Base-by-base conservation (phyloP, 1,140 invertebrate genomes). In the Drosophila subpulchrella region DNA sequence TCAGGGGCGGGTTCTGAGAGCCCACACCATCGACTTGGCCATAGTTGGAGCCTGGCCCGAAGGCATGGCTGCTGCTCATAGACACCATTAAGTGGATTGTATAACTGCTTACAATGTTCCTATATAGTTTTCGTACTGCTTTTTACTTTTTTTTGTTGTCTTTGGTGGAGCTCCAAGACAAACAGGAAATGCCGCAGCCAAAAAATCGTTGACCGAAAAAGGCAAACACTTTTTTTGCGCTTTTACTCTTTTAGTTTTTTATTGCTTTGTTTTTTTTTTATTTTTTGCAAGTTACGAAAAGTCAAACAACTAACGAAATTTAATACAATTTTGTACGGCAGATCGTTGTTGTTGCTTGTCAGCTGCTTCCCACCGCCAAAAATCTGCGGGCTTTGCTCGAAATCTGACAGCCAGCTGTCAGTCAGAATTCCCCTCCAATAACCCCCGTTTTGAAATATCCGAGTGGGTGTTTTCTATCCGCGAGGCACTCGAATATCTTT, bases 221-320 rank as follows among this genome's bases (percentile, higher is more conserved):
- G 83, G 83, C 84, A 73, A 83, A 66, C 75, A 62, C 56, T 68
- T 71, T 78, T 57, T 57, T 61, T 80, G 71, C 39, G 42, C 51
- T 71, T 44, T 71, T 62, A 54, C 47, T 72, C 47, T 50, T 36
- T 48, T 57, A 53, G 60, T 58, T 61, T 61, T 55, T 67, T 32
- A 17, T 71, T 59, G 77, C 57, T 24, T 41, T 17, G 48, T 32
- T 56, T 58, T 53, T 48, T 50, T 36, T 38, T 17, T 17, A 32
- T 48, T 46, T 47, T 85, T 75, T 70, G 71, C 75, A 73, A 44
- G 79, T 75, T 82, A 88, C 78, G 47, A 86, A 86, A 86, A 86
- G 75, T 83, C 80, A 80, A 88, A 70, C 63, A 88, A 77, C 84
- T 83, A 88, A 88, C 73, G 83, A 83, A 88, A 88, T 74, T 89